Evolutionary conservation across 2,888 invertebrate genomes (phyloP).

Genomic region (Graphium colonna): DNA sequence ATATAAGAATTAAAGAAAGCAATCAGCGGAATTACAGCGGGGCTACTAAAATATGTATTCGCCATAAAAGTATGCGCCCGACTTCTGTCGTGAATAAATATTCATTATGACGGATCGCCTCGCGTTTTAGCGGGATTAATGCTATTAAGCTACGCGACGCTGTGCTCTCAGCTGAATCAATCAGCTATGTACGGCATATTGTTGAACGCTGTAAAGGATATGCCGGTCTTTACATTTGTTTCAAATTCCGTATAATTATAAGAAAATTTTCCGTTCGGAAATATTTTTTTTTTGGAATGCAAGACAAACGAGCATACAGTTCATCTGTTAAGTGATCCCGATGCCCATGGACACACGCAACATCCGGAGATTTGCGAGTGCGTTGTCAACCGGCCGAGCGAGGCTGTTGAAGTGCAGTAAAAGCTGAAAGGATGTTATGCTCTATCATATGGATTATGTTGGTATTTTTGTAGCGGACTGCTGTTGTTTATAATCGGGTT

Average conservation of each 20-base stretch:
- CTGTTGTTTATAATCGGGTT: too few species aligned
- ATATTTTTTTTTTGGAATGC: too few species aligned
- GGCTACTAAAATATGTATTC: constrained; percentile 79
- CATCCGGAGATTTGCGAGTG: too few species aligned
- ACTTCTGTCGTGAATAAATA: constrained; percentile 74
- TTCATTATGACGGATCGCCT: constrained; percentile 76
- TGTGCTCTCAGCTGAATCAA: constrained; percentile 67
- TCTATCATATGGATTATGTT: too few species aligned
- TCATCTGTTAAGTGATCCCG: too few species aligned
- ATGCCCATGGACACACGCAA: too few species aligned
- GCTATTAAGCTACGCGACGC: constrained; percentile 61
- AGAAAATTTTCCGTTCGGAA: neutral
- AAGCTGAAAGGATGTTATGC: too few species aligned
- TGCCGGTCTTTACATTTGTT: neutral
- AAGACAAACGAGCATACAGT: too few species aligned
- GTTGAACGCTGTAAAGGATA: constrained; percentile 4
- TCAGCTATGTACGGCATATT: constrained; percentile 35
- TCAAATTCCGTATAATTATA: too few species aligned
- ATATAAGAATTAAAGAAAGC: constrained; percentile 77
- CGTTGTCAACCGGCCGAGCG: too few species aligned
- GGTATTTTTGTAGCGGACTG: too few species aligned
- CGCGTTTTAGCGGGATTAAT: constrained; percentile 78
- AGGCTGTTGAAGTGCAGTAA: too few species aligned
- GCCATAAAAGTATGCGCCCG: constrained; percentile 75
- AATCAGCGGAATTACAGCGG: constrained; percentile 73